phyloP scores from a whole-genome alignment of 2,888 invertebrate species.

The Schizotus pectinicornis region DNA sequence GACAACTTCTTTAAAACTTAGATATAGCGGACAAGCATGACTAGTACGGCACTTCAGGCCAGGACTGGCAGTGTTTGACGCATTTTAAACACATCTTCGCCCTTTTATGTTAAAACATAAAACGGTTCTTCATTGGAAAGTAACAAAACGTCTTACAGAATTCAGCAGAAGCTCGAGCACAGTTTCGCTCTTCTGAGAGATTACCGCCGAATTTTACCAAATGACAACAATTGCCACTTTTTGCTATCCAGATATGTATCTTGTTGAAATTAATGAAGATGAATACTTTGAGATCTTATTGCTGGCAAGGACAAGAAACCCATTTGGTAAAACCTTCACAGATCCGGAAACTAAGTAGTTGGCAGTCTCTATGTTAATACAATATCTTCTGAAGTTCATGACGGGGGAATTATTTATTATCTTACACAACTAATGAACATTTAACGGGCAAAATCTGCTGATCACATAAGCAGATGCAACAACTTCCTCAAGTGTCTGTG shows the following conservation, averaged over 20 bases:
- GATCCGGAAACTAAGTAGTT: constrained; percentile 1
- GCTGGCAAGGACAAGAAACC: neutral
- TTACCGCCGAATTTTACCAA: neutral
- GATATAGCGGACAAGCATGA: constrained; percentile 33
- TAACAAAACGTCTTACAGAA: constrained; percentile 14
- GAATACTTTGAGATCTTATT: neutral
- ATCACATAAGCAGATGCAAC: neutral
- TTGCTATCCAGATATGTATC: constrained; percentile 18
- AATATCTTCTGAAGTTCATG: constrained; percentile 9
- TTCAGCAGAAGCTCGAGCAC: neutral
- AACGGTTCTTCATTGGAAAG: constrained; percentile 7
- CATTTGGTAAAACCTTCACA: constrained; percentile 3
- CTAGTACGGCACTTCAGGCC: constrained; percentile 37
- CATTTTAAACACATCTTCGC: constrained; percentile 25
- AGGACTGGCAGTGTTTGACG: constrained; percentile 40
- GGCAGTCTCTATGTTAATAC: constrained; percentile 22
- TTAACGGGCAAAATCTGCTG: constrained; percentile 16
- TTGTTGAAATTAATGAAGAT: neutral
- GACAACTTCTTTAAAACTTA: constrained; percentile 22
- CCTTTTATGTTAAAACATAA: constrained; percentile 11
- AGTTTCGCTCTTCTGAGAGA: no score
- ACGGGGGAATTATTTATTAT: constrained; percentile 10
- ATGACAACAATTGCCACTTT: constrained; percentile 1
- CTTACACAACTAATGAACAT: constrained; percentile 2
- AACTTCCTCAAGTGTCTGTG: no score